Conservation (phyloP, 2,797 vertebrate species). For the Parauchenoglanis punctatus region DNA sequence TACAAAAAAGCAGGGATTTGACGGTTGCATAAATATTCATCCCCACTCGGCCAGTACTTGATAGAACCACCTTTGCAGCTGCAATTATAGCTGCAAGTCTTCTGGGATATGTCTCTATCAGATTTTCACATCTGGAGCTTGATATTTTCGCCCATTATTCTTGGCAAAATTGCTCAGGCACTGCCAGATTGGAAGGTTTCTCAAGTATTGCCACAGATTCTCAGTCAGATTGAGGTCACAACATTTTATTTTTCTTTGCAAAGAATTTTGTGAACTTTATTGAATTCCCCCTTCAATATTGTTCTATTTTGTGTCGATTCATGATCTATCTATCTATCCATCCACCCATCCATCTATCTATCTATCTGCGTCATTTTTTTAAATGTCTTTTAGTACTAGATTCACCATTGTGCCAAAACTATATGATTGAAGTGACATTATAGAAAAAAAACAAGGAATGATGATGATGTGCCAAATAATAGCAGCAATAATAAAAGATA, state of each 20-base stretch:
- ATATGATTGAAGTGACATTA: slow-evolving; percentile 10
- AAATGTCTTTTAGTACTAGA: too few relatives aligned
- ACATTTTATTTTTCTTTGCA: neutral
- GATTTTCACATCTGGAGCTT: neutral
- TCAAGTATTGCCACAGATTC: neutral
- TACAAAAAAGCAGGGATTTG: neutral
- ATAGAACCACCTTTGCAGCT: neutral
- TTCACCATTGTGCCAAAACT: neutral
- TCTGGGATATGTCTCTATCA: neutral
- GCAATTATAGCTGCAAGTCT: neutral
- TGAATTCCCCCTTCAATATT: neutral
- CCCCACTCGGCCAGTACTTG: neutral
- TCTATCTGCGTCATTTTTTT: neutral
- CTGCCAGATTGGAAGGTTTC: neutral
- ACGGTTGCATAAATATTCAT: neutral
- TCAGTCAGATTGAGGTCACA: neutral
- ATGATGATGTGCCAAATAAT: slow-evolving; percentile 37
- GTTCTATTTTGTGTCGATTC: too few relatives aligned
- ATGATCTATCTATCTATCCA: neutral
- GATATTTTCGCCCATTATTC: neutral
- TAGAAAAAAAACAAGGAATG: neutral
- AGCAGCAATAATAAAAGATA: slow-evolving; percentile 46
- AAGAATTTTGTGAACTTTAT: neutral
- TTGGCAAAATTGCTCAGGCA: neutral
- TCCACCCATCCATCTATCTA: neutral